Evolutionary conservation across 1,140 invertebrate genomes (phyloP).

Genomic region (Pomacea maculata): DNA sequence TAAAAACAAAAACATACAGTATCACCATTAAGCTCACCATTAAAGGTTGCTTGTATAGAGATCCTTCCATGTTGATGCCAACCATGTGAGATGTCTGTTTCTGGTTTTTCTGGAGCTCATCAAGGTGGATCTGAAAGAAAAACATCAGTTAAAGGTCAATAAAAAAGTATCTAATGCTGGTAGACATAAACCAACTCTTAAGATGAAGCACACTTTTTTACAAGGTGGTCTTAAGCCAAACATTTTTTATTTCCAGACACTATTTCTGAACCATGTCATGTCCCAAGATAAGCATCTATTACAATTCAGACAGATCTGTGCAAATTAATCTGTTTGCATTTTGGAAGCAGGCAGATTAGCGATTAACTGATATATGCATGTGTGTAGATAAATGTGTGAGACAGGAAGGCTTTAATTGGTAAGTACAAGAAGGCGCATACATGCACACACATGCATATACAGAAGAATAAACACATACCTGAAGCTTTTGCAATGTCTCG

Average conservation of each 20-base stretch:
- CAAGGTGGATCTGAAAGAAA: slow-evolving; percentile 50
- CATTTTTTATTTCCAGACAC: neutral
- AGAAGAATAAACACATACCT: slow-evolving; percentile 43
- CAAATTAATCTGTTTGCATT: neutral
- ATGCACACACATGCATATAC: neutral
- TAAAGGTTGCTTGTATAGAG: slow-evolving; percentile 58
- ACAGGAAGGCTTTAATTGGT: neutral
- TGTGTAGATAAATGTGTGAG: neutral
- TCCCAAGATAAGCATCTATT: too few relatives aligned
- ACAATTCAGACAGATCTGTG: neutral
- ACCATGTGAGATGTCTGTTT: slow-evolving; percentile 36
- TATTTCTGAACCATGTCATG: neutral
- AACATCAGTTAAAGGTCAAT: neutral
- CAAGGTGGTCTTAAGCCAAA: neutral
- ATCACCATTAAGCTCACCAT: slow-evolving; percentile 46
- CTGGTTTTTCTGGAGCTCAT: slow-evolving; percentile 55
- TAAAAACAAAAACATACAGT: neutral
- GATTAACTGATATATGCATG: neutral
- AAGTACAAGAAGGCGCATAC: neutral
- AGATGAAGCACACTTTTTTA: neutral
- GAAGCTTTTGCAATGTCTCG: slow-evolving; percentile 59
- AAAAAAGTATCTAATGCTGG: neutral
- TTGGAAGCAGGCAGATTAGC: neutral
- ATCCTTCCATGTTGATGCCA: slow-evolving; percentile 43
- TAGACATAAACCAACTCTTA: neutral